These are phyloP conservation scores for Fabriciana adippe DNA, from an alignment of 2,888 invertebrate genomes.

Conservation along the genomic window DNA sequence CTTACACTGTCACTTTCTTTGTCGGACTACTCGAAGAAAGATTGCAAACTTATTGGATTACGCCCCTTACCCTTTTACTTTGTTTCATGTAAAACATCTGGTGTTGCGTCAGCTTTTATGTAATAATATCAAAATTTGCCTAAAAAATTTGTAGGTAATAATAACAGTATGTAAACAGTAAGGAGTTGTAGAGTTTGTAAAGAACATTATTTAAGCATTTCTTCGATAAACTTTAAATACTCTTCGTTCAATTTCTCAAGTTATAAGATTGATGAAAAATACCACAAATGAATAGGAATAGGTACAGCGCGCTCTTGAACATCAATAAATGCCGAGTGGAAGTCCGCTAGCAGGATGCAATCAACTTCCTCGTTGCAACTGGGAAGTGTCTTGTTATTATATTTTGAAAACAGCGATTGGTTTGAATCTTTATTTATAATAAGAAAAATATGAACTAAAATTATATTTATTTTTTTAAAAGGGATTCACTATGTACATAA, in stretches of 20 bases:
- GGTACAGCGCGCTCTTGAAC: constrained; percentile 11
- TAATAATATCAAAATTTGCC: background rate
- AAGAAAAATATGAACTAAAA: background rate
- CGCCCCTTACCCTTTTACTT: constrained; percentile 9
- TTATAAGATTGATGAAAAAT: background rate
- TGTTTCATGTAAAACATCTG: constrained; percentile 1
- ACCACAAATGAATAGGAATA: constrained; percentile 4
- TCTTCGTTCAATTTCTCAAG: too few relatives aligned
- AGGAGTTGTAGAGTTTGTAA: too few relatives aligned
- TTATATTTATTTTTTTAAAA: background rate
- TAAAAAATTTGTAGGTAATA: too few relatives aligned
- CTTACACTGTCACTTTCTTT: constrained; percentile 6
- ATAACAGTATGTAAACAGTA: too few relatives aligned
- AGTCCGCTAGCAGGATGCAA: constrained; percentile 31
- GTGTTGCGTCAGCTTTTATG: background rate
- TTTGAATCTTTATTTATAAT: constrained; percentile 6
- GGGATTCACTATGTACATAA: too few relatives aligned
- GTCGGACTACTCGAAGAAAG: constrained; percentile 11
- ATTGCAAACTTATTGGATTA: constrained; percentile 20
- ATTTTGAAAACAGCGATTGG: constrained; percentile 22
- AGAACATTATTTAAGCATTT: too few relatives aligned
- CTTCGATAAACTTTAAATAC: too few relatives aligned
- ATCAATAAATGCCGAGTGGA: constrained; percentile 23
- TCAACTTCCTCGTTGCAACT: constrained; percentile 22
- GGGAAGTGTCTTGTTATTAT: constrained; percentile 18